Conservation (phyloP, 2,888 invertebrate genomes). For the Gasteruption jaculator region DNA sequence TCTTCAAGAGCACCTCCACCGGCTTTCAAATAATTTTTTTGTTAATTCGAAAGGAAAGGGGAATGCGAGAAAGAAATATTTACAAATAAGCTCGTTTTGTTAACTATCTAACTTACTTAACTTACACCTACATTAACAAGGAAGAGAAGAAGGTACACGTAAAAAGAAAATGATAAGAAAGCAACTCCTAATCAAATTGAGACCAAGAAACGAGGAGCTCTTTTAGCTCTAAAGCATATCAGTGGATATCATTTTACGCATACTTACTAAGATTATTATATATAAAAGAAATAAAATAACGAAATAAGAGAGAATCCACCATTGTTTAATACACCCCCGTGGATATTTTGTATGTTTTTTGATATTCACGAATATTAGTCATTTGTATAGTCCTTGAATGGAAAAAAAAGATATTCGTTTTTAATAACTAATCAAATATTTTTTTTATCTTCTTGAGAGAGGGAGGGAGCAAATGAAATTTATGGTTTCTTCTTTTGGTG, state of each 20-base stretch:
- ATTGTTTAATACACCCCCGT: no score
- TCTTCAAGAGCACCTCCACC: slow-evolving; percentile 45
- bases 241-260: no score
- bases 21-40: slow-evolving; percentile 41
- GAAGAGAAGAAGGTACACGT: not conserved
- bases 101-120: not conserved
- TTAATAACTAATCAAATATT: slow-evolving; percentile 11
- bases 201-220: slow-evolving; percentile 48
- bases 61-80: no score
- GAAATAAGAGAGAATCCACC: slow-evolving; percentile 35
- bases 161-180: slow-evolving; percentile 15
- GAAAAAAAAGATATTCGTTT: slow-evolving; percentile 11
- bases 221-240: slow-evolving; percentile 51
- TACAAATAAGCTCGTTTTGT: slow-evolving; percentile 5
- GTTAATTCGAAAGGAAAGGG: slow-evolving; percentile 6
- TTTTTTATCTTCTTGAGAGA: no score
- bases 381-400: slow-evolving; percentile 32
- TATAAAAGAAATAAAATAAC: slow-evolving; percentile 27
- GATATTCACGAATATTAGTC: slow-evolving; percentile 45
- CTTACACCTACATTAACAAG: slow-evolving; percentile 7
- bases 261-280: slow-evolving; percentile 30
- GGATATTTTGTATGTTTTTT: slow-evolving; percentile 51
- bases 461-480: slow-evolving; percentile 36
- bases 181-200: slow-evolving; percentile 26
- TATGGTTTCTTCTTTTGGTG: slow-evolving; percentile 39